Conservation (phyloP, 2,113 vertebrate species). For the Aplodontia rufa region DNA sequence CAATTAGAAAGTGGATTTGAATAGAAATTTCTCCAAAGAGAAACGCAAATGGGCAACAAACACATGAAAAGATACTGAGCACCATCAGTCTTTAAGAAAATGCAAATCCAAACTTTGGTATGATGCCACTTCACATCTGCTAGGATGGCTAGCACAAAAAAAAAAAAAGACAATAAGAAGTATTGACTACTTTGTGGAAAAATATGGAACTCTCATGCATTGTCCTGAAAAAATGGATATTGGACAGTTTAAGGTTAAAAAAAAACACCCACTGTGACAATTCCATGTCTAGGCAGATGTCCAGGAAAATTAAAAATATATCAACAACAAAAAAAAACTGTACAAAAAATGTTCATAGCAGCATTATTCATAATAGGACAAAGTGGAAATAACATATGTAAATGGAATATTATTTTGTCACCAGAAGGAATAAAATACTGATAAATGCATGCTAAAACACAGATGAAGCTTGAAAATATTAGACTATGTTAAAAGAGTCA, state of each 20-base stretch:
- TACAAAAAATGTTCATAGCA: not conserved
- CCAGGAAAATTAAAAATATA: not conserved
- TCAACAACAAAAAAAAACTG: slow-evolving; percentile 11
- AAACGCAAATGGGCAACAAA: not conserved
- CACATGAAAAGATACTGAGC: not conserved
- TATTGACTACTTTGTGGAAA: not conserved
- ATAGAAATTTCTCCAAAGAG: slow-evolving; percentile 2
- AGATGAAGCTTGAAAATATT: not conserved
- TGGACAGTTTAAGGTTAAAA: too few species aligned
- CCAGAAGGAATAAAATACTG: not conserved
- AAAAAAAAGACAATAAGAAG: not conserved
- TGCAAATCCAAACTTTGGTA: not conserved
- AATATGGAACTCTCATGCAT: not conserved
- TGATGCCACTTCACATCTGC: not conserved
- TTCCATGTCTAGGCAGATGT: not conserved
- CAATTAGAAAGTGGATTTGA: slow-evolving; percentile 7
- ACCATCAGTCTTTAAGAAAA: not conserved
- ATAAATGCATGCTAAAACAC: not conserved
- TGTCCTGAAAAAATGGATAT: not conserved
- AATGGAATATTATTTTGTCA: not conserved
- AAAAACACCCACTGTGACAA: not conserved
- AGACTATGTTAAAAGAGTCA: not conserved
- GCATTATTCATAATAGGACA: not conserved
- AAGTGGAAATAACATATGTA: not conserved
- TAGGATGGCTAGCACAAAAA: not conserved